Evolutionary conservation across 2,888 invertebrate genomes (phyloP), one percentile per base, ranked within the genome.

Genomic region (Temnothorax unifasciatus): DNA sequence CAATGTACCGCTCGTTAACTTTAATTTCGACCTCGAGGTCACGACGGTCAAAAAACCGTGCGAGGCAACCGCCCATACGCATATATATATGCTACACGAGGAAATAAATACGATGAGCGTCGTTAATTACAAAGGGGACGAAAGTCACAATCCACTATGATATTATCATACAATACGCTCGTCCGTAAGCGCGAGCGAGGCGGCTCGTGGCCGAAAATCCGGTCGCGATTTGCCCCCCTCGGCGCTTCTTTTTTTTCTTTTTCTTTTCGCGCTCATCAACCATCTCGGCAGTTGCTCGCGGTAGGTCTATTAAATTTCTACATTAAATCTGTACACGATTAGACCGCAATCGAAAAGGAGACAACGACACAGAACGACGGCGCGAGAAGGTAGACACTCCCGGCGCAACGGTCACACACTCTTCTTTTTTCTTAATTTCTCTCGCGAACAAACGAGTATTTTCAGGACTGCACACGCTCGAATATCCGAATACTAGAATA

Each of bases 261-360:
- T 15, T 9, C 3, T 38, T 13, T 63, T 66, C 29, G 11, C 61
- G 52, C 52, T 38, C 73, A 38, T 63, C 75, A 25, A 50, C 38
- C 76, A 8, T 76, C n/a, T 63, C 41, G 50, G 59, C 25, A 54
- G 41, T 74, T 41, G 25, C 38, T 52, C 69, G 69, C 69, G 21
- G 13, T 54, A 34, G 15, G 29, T 47, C 29, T 21, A 18, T 57
- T 54, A 47, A 75, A 85, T 82, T 87, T 66, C 84, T 86, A 86
- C 85, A 86, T 88, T 83, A 85, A 83, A 87, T 85, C 87, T 88
- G 87, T 89, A 88, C 86, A 86, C 88, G 71, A 83, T 68, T 68
- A 66, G 84, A 82, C 81, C 63, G 81, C 68, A 64, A 76, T 54
- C 29, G 57, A 77, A 83, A 63, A 57, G 34, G 47, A 69, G 74